These are phyloP conservation scores for Sinella curviseta DNA, from an alignment of 1,140 invertebrate species.

Conservation along the genomic window DNA sequence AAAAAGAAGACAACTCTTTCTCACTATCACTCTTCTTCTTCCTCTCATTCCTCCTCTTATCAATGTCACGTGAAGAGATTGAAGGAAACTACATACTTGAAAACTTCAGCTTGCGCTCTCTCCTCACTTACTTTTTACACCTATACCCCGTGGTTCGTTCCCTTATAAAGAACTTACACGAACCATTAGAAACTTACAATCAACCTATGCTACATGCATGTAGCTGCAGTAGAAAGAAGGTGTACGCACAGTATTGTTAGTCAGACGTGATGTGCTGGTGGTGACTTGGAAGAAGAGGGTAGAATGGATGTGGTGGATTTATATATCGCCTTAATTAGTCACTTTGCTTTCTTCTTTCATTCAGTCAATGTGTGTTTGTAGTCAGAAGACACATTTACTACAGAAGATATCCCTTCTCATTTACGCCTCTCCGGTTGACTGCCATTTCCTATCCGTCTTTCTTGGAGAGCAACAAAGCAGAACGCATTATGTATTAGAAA, in stretches of 20 bases:
- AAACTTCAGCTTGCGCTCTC: background rate
- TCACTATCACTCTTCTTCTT: background rate
- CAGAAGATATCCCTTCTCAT: background rate
- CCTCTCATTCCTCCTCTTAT: background rate
- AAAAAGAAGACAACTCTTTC: background rate
- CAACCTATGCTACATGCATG: too few species aligned
- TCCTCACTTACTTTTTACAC: background rate
- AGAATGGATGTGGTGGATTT: conserved; percentile 9
- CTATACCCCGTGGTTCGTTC: background rate
- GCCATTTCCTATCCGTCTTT: conserved; percentile 23
- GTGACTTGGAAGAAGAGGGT: background rate
- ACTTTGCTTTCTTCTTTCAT: conserved; percentile 2
- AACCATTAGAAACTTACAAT: too few species aligned
- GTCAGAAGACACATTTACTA: background rate
- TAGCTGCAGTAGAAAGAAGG: too few species aligned
- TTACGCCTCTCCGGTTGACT: conserved; percentile 15
- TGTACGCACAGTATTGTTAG: background rate
- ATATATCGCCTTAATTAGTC: conserved; percentile 19
- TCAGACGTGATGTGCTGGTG: background rate
- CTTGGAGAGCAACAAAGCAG: conserved; percentile 3
- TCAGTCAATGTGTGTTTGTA: background rate
- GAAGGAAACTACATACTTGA: conserved; percentile 3
- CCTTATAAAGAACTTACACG: background rate
- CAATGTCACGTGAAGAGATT: conserved; percentile 7
- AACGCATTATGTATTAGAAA: background rate